phyloP scores from a whole-genome alignment of 1,140 invertebrate genomes.

The Macrobrachium nipponense region DNA sequence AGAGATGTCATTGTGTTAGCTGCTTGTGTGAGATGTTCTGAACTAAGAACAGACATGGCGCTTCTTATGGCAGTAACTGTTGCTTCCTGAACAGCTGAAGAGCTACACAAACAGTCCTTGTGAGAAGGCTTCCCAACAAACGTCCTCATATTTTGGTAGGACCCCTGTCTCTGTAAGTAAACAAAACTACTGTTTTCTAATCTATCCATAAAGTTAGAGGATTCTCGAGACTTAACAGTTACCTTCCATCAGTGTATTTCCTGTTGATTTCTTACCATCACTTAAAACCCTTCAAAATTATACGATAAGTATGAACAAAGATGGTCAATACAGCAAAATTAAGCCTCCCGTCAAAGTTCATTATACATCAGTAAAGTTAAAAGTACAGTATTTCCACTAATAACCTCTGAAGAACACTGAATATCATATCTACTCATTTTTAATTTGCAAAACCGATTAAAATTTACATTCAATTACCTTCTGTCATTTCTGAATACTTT shows the following conservation, averaged over 20 bases:
- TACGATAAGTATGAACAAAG: no score
- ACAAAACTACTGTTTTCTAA: background rate
- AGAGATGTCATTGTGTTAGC: constrained; percentile 1
- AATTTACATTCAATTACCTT: background rate
- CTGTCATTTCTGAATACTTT: constrained; percentile 9
- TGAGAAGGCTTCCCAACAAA: constrained; percentile 15
- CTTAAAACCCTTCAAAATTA: no score
- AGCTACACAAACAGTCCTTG: background rate
- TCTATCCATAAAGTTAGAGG: background rate
- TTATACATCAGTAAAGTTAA: no score
- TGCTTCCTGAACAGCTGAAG: constrained; percentile 11
- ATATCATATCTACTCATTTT: background rate
- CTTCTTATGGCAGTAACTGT: constrained; percentile 13
- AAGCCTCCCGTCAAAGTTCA: no score
- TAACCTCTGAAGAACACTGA: no score
- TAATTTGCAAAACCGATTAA: background rate
- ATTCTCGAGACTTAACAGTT: no score
- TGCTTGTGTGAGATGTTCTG: background rate
- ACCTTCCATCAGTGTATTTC: no score
- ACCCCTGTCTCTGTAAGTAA: background rate
- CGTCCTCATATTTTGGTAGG: background rate
- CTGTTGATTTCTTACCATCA: no score
- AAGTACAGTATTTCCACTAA: no score
- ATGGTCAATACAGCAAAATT: no score
- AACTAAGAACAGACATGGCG: constrained; percentile 15